Evolutionary conservation across 2,888 invertebrate species (phyloP).

Genomic region (Andrena hattorfiana): DNA sequence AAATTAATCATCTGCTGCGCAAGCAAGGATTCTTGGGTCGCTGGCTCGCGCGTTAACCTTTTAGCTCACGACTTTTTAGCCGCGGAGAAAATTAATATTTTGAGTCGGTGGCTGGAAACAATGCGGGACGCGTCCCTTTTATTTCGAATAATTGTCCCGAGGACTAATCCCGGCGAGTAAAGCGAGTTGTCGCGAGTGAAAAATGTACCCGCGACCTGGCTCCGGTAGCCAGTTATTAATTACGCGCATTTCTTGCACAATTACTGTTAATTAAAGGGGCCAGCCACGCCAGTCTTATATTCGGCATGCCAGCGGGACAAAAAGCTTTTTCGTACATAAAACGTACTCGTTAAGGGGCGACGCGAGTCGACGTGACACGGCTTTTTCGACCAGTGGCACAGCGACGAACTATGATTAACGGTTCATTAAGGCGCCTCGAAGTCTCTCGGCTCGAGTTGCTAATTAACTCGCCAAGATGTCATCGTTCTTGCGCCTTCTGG

Average conservation of each 20-base stretch:
- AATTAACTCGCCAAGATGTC: constrained; percentile 58
- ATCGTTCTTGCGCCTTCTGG: constrained; percentile 14
- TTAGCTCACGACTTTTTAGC: constrained; percentile 45
- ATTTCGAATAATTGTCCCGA: constrained; percentile 17
- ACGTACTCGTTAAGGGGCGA: not conserved
- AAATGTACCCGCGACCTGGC: not conserved
- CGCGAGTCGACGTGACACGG: constrained; percentile 18
- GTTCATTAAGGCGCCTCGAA: constrained; percentile 50
- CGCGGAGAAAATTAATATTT: constrained; percentile 36
- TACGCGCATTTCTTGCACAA: not conserved
- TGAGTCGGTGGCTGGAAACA: constrained; percentile 29
- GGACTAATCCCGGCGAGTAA: constrained; percentile 1
- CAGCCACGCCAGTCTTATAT: not conserved
- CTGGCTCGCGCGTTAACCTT: constrained; percentile 33
- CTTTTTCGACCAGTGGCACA: constrained; percentile 18
- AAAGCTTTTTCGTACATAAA: constrained; percentile 15
- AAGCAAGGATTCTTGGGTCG: constrained; percentile 45
- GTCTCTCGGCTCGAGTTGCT: constrained; percentile 32
- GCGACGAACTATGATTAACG: constrained; percentile 58
- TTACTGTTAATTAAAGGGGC: not conserved
- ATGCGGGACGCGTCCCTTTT: constrained; percentile 32
- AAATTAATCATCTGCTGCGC: constrained; percentile 60
- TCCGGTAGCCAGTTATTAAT: not conserved
- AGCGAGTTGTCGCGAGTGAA: not conserved
- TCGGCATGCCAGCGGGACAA: not conserved